phyloP scores from a whole-genome alignment of 30 jellyfish, hydroid and myxozoan species.

The Turritopsis rubra region DNA sequence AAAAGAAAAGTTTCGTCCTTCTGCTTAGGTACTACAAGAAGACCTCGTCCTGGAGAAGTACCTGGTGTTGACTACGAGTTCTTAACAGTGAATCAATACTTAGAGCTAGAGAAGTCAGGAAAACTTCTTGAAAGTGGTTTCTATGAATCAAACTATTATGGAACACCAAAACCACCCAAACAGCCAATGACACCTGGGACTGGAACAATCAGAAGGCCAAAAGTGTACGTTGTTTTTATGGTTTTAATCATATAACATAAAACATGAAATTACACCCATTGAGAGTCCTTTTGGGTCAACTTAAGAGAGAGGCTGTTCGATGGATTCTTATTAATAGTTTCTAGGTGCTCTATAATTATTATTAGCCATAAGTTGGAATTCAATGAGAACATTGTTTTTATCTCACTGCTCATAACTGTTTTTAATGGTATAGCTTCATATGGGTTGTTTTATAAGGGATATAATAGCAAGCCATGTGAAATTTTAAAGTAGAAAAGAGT shows the following conservation, averaged over 20 bases:
- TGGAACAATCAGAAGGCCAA: conserved; percentile 75
- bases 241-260: not conserved
- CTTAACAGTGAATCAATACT: conserved; percentile 72
- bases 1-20: not conserved
- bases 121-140: conserved; percentile 87
- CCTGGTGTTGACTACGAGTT: conserved; percentile 98
- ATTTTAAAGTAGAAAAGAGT: not conserved
- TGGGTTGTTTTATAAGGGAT: not conserved
- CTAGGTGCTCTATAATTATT: no score
- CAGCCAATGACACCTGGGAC: conserved; percentile 99
- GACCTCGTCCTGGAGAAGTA: conserved; percentile 92
- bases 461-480: not conserved
- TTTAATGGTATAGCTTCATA: no score
- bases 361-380: not conserved
- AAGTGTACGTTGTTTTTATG: conserved; percentile 41
- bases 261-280: not conserved
- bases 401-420: no score
- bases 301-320: not conserved
- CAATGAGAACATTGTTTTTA: no score
- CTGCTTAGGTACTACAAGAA: conserved; percentile 80
- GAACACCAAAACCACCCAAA: conserved; percentile 99
- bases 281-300: not conserved
- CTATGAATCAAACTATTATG: conserved; percentile 88
- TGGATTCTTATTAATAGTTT: not conserved
- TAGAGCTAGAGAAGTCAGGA: conserved; percentile 90